phyloP scores from a whole-genome alignment of 2,888 invertebrate genomes.

The Clanis bilineata region DNA sequence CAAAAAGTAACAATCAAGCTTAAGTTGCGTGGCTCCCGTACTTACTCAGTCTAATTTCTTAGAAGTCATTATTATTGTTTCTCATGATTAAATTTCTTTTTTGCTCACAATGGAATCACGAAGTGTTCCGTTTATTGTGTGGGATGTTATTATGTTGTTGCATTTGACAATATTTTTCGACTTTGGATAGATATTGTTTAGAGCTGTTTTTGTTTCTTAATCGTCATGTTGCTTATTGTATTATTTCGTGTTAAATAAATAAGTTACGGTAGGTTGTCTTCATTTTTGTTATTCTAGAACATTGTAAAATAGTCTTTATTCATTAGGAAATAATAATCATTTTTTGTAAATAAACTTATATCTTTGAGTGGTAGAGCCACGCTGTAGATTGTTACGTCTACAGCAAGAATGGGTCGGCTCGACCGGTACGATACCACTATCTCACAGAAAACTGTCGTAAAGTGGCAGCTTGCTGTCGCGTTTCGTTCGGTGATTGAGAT shows the following conservation, averaged over 20 bases:
- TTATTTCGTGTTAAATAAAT: neutral
- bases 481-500: no score
- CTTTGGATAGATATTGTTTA: neutral
- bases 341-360: no score
- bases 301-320: no score
- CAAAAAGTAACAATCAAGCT: slow-evolving; percentile 69
- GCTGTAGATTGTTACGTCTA: no score
- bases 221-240: neutral
- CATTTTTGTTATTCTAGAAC: neutral
- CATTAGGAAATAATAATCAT: no score
- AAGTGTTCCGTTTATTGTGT: slow-evolving; percentile 62
- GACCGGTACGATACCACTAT: no score
- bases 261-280: neutral
- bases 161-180: slow-evolving; percentile 46
- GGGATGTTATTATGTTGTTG: slow-evolving; percentile 54
- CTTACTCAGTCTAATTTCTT: slow-evolving; percentile 79
- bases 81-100: slow-evolving; percentile 82
- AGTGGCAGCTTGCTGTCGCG: no score
- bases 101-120: slow-evolving; percentile 71
- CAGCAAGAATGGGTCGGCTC: no score
- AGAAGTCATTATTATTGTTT: slow-evolving; percentile 80
- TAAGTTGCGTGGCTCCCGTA: slow-evolving; percentile 81
- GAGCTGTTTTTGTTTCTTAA: neutral
- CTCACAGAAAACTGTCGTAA: no score
- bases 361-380: no score